These are phyloP conservation scores for Symphodus melops DNA, from an alignment of 2,113 vertebrate species.

Conservation along the genomic window DNA sequence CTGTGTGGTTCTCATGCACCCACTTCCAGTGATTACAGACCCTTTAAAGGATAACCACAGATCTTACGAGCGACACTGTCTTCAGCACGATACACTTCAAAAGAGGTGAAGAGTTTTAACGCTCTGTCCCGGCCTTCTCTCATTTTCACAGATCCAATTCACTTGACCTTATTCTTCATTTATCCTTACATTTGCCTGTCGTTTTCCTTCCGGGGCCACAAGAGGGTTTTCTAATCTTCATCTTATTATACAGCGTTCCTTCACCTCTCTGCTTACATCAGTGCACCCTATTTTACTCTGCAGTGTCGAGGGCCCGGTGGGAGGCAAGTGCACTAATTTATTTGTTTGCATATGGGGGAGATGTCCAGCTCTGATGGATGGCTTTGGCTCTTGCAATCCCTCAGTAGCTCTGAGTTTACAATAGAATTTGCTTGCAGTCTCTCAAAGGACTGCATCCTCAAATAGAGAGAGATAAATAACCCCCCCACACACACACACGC, in stretches of 20 bases:
- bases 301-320: slow-evolving; percentile 34
- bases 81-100: slow-evolving; percentile 15
- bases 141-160: slow-evolving; percentile 35
- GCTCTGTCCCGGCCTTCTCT: slow-evolving; percentile 27
- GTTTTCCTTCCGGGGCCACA: slow-evolving; percentile 46
- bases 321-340: slow-evolving; percentile 73
- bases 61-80: slow-evolving; percentile 25
- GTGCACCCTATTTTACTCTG: slow-evolving; percentile 52
- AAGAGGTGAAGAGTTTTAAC: slow-evolving; percentile 41
- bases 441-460: slow-evolving; percentile 72
- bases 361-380: slow-evolving; percentile 79
- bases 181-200: slow-evolving; percentile 52
- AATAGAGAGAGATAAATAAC: slow-evolving; percentile 75
- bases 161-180: slow-evolving; percentile 67
- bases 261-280: slow-evolving; percentile 54
- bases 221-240: slow-evolving; percentile 62
- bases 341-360: slow-evolving; percentile 77
- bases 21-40: slow-evolving; percentile 65
- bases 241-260: slow-evolving; percentile 49
- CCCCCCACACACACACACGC: slow-evolving; percentile 25
- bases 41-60: slow-evolving; percentile 58
- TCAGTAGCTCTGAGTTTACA: slow-evolving; percentile 61
- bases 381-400: slow-evolving; percentile 60
- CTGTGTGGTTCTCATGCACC: slow-evolving; percentile 57
- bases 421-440: slow-evolving; percentile 64